Evolutionary conservation across 2,888 invertebrate species (phyloP).

Genomic region (Morpho achilles): DNA sequence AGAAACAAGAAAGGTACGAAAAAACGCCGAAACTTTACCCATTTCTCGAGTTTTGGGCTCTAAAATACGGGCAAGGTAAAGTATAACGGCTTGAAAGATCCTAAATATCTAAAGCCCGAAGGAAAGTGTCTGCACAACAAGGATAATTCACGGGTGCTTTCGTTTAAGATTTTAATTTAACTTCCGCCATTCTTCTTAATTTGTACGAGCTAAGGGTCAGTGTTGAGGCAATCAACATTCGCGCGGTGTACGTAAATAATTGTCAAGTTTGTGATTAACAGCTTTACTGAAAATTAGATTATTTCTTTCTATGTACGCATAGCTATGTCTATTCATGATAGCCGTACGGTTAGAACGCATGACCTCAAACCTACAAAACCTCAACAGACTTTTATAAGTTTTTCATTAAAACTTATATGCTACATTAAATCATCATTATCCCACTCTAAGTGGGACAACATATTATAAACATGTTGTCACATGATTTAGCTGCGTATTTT

Average conservation of each 20-base stretch:
- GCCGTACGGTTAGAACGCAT: no score
- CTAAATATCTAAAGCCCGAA: constrained; percentile 29
- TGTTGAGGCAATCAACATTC: constrained; percentile 23
- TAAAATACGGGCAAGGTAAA: constrained; percentile 17
- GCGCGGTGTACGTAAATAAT: constrained; percentile 20
- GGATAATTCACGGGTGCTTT: constrained; percentile 50
- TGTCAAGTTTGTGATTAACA: constrained; percentile 22
- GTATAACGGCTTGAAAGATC: constrained; percentile 17
- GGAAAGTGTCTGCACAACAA: constrained; percentile 45
- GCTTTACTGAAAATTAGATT: neutral
- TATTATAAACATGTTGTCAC: no score
- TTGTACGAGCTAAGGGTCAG: constrained; percentile 47
- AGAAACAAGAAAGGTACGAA: constrained; percentile 17
- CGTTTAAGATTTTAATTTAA: constrained; percentile 73
- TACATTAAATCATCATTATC: no score
- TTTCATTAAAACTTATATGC: no score
- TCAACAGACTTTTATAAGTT: no score
- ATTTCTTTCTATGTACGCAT: no score
- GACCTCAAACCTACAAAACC: no score
- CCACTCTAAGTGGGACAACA: no score
- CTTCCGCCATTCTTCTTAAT: constrained; percentile 73
- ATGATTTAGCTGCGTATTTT: no score
- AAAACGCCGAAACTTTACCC: constrained; percentile 19
- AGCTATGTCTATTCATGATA: no score
- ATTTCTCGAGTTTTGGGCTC: constrained; percentile 19